Evolutionary conservation across 1,140 invertebrate genomes (phyloP).

Genomic region (Tigriopus japonicus): DNA sequence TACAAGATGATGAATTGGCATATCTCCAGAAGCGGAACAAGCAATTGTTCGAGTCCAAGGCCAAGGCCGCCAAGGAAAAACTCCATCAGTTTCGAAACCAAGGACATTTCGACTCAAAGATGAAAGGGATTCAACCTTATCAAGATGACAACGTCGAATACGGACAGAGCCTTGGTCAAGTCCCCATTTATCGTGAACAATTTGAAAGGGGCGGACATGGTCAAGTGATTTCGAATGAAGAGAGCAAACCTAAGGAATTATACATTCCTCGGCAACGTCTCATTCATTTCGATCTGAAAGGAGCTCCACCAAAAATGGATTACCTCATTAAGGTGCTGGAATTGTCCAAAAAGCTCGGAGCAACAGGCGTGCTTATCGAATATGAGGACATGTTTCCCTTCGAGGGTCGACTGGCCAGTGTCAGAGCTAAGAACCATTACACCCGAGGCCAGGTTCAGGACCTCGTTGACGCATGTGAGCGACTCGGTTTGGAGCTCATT

Average conservation of each 20-base stretch:
- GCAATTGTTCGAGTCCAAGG: no score
- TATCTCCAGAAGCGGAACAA: no score
- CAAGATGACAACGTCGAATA: no score
- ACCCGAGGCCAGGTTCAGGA: conserved; percentile 26
- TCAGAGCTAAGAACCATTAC: conserved; percentile 38
- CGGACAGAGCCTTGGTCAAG: no score
- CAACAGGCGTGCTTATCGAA: conserved; percentile 32
- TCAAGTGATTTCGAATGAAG: not conserved
- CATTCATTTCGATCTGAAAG: conserved; percentile 71
- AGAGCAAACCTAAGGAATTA: not conserved
- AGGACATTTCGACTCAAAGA: no score
- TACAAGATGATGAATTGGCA: no score
- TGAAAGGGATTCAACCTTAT: no score
- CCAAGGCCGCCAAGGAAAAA: no score
- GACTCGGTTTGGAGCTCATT: conserved; percentile 30
- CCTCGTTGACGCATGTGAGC: conserved; percentile 24
- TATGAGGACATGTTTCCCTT: conserved; percentile 37
- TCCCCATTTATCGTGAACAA: no score
- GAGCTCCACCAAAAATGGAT: conserved; percentile 56
- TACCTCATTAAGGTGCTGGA: conserved; percentile 52
- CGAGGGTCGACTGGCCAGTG: conserved; percentile 24
- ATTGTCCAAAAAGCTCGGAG: conserved; percentile 44
- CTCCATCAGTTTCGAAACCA: no score
- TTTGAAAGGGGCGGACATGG: not conserved
- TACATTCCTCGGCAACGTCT: conserved; percentile 9